phyloP scores from a whole-genome alignment of 1,140 invertebrate species.

The Aphaenogaster floridana region DNA sequence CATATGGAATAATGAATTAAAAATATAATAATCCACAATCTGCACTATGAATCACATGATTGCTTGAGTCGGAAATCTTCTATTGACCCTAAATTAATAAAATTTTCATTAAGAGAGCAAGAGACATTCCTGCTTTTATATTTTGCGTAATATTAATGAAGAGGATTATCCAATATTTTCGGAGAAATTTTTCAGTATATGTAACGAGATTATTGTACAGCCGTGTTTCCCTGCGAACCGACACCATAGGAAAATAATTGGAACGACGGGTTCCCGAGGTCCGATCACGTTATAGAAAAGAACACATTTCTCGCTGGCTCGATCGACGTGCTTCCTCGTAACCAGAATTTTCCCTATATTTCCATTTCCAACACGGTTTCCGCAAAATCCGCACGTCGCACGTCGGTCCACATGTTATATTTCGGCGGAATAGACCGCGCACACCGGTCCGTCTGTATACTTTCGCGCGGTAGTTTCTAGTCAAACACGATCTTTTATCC shows the following conservation, averaged over 20 bases:
- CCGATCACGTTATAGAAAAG: conserved; percentile 56
- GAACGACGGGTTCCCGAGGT: conserved; percentile 38
- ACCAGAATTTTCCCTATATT: conserved; percentile 55
- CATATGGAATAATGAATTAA: background rate
- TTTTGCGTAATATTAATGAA: background rate
- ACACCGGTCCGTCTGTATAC: conserved; percentile 40
- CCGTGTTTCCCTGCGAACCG: conserved; percentile 29
- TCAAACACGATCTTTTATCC: conserved; percentile 64
- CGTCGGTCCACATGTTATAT: conserved; percentile 37
- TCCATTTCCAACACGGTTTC: conserved; percentile 49
- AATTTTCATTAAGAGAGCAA: background rate
- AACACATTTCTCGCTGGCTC: conserved; percentile 46
- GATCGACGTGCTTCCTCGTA: conserved; percentile 28
- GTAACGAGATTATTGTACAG: conserved; percentile 35
- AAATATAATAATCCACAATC: background rate
- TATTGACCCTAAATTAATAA: background rate
- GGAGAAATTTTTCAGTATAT: background rate
- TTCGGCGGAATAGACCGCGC: conserved; percentile 24
- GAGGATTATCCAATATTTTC: conserved; percentile 19
- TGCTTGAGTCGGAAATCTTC: background rate
- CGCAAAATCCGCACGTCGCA: conserved; percentile 49
- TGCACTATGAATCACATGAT: background rate
- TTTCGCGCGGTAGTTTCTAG: conserved; percentile 41
- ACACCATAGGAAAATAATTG: conserved; percentile 54
- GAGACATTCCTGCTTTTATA: background rate